These are phyloP conservation scores for Toxotes chatareus DNA, from an alignment of 2,113 vertebrate species.

Conservation along the genomic window DNA sequence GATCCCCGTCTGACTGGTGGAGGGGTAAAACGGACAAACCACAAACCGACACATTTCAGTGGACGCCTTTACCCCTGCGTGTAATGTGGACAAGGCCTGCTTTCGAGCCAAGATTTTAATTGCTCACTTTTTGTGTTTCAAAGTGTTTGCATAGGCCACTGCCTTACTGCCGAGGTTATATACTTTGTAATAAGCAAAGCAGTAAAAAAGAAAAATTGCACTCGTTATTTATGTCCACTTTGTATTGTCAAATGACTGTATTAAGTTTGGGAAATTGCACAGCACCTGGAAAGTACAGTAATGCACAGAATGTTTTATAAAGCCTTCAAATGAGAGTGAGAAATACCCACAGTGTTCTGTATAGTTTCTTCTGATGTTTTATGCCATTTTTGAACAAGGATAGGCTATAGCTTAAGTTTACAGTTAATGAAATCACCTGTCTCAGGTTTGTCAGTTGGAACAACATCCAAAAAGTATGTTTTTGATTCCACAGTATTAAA, in stretches of 20 bases:
- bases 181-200: slow-evolving; percentile 55
- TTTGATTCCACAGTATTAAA: slow-evolving; percentile 22
- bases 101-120: slow-evolving; percentile 38
- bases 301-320: slow-evolving; percentile 12
- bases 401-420: slow-evolving; percentile 19
- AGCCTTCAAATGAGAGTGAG: neutral
- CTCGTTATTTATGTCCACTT: slow-evolving; percentile 69
- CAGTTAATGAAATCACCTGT: neutral
- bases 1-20: slow-evolving; percentile 37
- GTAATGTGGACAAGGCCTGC: slow-evolving; percentile 24
- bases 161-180: slow-evolving; percentile 49
- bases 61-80: slow-evolving; percentile 1
- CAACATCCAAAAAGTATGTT: slow-evolving; percentile 1
- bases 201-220: slow-evolving; percentile 52
- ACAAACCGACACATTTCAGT: slow-evolving; percentile 1
- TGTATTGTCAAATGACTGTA: slow-evolving; percentile 35
- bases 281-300: slow-evolving; percentile 21
- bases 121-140: slow-evolving; percentile 39
- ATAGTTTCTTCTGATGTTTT: slow-evolving; percentile 15
- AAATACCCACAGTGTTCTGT: slow-evolving; percentile 11
- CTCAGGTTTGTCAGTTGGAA: slow-evolving; percentile 18
- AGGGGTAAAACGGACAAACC: slow-evolving; percentile 24
- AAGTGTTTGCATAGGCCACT: slow-evolving; percentile 43
- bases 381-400: neutral
- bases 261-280: slow-evolving; percentile 48